Percentiles rank a stretch among this genome's conserved stretches.
phyloP scores from a whole-genome alignment of 1,140 invertebrate genomes.

The Drosophila aff. region DNA sequence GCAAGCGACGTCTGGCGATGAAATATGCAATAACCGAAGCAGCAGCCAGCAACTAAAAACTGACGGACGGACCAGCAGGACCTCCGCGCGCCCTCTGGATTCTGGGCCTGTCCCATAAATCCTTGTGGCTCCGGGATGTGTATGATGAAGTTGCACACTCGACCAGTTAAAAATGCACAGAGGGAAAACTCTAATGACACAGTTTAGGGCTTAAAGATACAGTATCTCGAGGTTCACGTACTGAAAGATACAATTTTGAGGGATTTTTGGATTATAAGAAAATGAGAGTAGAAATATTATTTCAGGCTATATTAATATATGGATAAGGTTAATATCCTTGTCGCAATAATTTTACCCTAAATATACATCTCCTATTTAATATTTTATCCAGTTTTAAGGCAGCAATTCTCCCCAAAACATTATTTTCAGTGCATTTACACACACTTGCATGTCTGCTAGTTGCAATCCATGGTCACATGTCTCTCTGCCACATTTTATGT shows the following conservation, averaged over 20 bases:
- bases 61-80: conserved; percentile 25
- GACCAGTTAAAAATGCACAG: conserved; percentile 9
- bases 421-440: background rate
- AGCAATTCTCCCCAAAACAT: background rate
- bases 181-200: conserved; percentile 2
- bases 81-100: conserved; percentile 18
- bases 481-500: conserved; percentile 40
- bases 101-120: conserved; percentile 62
- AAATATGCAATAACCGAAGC: conserved; percentile 72
- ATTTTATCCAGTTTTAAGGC: too few species aligned
- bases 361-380: background rate
- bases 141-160: conserved; percentile 47
- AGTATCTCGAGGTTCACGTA: background rate
- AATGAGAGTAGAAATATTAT: too few species aligned
- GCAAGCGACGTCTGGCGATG: conserved; percentile 29
- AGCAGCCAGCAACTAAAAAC: conserved; percentile 63
- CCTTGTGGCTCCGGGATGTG: conserved; percentile 31
- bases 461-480: conserved; percentile 43
- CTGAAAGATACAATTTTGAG: background rate
- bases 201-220: background rate
- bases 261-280: background rate
- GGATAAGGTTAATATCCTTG: background rate
- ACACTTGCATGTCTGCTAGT: conserved; percentile 20
- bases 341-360: background rate
- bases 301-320: too few species aligned